phyloP scores from a whole-genome alignment of 2,797 vertebrate species.

The Ateles fusciceps region DNA sequence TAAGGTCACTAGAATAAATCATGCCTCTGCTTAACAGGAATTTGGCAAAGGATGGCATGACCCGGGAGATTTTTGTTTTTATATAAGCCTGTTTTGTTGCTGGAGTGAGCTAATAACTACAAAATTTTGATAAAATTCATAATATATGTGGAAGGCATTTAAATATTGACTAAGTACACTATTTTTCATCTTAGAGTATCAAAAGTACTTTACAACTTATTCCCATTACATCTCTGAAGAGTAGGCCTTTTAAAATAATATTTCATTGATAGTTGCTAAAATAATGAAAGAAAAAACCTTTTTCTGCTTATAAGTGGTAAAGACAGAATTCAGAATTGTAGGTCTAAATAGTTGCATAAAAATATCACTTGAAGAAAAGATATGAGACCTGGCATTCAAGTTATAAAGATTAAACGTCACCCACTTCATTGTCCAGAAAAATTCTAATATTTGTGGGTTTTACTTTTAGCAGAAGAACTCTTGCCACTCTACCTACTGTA shows the following conservation, averaged over 20 bases:
- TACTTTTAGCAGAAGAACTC: too few relatives aligned
- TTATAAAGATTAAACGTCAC: neutral
- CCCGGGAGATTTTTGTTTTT: neutral
- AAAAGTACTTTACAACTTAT: neutral
- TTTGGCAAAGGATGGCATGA: neutral
- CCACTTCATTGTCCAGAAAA: too few relatives aligned
- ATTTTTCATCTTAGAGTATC: neutral
- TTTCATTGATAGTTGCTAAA: neutral
- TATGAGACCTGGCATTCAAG: neutral
- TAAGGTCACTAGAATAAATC: neutral
- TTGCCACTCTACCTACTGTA: too few relatives aligned
- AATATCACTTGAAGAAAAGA: too few relatives aligned
- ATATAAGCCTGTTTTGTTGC: neutral
- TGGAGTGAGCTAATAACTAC: neutral
- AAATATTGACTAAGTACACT: neutral
- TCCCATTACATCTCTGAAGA: neutral
- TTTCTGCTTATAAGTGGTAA: neutral
- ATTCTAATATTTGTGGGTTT: too few relatives aligned
- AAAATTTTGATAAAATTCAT: neutral
- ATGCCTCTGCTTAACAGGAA: neutral
- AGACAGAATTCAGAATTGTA: too few relatives aligned
- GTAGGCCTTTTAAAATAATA: neutral
- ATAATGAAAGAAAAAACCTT: neutral
- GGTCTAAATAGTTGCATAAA: too few relatives aligned
- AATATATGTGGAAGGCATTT: neutral